These are phyloP conservation scores for Atractosteus spatula DNA, from an alignment of 2,113 vertebrate species.

Conservation along the genomic window DNA sequence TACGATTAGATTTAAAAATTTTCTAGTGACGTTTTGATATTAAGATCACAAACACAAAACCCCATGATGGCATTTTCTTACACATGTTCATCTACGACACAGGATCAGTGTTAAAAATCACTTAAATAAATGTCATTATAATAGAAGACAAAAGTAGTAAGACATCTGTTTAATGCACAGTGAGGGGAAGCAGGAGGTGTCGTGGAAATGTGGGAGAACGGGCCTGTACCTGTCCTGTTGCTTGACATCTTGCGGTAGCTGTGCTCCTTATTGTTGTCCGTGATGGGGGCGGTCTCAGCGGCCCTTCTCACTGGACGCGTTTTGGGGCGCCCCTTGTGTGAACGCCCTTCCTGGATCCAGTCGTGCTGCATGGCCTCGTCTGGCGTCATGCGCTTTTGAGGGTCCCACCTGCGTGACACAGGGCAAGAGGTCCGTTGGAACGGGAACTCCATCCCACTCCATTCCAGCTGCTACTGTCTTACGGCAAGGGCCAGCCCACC, in stretches of 20 bases:
- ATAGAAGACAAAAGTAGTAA: too few species aligned
- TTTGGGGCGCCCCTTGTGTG: conserved; percentile 59
- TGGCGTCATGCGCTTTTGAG: conserved; percentile 83
- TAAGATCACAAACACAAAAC: neutral
- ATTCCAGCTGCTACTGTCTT: too few species aligned
- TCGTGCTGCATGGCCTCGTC: conserved; percentile 82
- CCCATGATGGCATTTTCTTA: neutral
- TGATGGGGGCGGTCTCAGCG: conserved; percentile 37
- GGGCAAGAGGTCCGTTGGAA: conserved; percentile 3
- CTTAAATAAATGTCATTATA: too few species aligned
- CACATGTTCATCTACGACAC: neutral
- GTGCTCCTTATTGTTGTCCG: conserved; percentile 54
- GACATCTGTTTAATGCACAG: neutral
- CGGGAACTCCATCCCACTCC: too few species aligned
- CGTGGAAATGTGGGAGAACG: neutral
- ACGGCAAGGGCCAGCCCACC: too few species aligned
- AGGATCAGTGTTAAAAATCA: too few species aligned
- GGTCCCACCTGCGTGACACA: conserved; percentile 78
- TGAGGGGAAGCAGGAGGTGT: neutral
- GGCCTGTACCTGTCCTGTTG: conserved; percentile 46
- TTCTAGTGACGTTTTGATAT: neutral
- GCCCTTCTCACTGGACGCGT: conserved; percentile 54
- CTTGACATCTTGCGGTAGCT: conserved; percentile 37
- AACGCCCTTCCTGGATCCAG: conserved; percentile 81
- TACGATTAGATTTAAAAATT: neutral